Evolutionary conservation across 2,797 vertebrate species (phyloP), one percentile per base, ranked within the genome.

Genomic region (Gymnopithys bicolor): DNA sequence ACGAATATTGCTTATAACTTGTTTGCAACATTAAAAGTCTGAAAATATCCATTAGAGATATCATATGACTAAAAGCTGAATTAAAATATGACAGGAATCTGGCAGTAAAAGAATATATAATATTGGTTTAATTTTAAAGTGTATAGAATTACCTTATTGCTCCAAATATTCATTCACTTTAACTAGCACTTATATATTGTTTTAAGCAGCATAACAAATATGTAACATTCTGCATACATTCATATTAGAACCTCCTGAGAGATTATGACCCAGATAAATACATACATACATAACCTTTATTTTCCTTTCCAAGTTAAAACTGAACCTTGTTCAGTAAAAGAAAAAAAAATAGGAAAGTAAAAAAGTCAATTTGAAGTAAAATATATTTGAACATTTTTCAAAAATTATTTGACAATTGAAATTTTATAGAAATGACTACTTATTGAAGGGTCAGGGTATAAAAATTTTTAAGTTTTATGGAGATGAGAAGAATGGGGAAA

Each of bases 121-220:
- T 77, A 28, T 77, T 95, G 93, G 85, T 97, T 94, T 96, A 96
- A 96, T 96, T 96, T 96, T 66, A 56, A 94, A 96, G 52, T 94
- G 58, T 96, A 96, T 97, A 96, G 94, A 89, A 90, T 98, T 97
- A 96, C 97, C 58, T 94, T 94, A 96, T 96, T 97, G 63, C 97
- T 98, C 87, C 90, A 97, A 95, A 97, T 93, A 97, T 84, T 97
- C 96, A 86, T 66, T 97, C 19, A 5, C 64, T 91, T 49, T 94
- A 95, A 91, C 95, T 95, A 95, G 77, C 32, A 52, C 12, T 43
- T 93, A 59, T 39, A 92, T 92, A 41, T 41, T 84, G 71, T 94
- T 96, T 96, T 74, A 94, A 97, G 43, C 87, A 97, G 86, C 92
- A 96, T 96, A 96, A 93, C 78, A 22, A 97, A 97, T 94, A 88